Base-by-base conservation (phyloP, 2,113 vertebrate species). In the Tor tambroides region DNA sequence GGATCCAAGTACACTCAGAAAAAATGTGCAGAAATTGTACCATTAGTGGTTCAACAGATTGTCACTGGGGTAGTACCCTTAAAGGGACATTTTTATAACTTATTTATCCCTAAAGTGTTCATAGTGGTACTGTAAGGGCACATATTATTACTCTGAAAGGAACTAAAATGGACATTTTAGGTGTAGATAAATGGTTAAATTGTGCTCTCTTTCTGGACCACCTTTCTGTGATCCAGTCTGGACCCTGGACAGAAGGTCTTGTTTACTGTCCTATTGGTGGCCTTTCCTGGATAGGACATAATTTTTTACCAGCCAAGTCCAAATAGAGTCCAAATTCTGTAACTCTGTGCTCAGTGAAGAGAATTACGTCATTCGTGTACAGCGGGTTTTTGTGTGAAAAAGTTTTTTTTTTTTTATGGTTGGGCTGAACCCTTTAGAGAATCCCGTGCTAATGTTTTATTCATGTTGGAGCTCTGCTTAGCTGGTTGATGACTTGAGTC, bases 401-500 rank as follows among this genome's bases (percentile, higher is more conserved):
- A 83, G 67, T n/a, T n/a, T n/a, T n/a, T n/a, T n/a, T n/a, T n/a
- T n/a, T n/a, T n/a, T n/a, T n/a, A 41, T 61, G 80, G 32, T 21
- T 38, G 32, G 38, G 43, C 14, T 35, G 49, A 78, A 75, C 19
- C 35, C 51, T 35, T 30, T 28, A 38, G 76, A 79, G 14, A 35
- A 79, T 32, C 15, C 56, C 1, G 61, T 19, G 6, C 11, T 26
- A 67, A 41, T 85, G 56, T 54, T 79, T 85, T 79, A 78, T 69
- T 79, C 2, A 65, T 80, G 8, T 54, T 56, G 32, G 32, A 63
- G 54, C 72, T 30, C 54, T 43, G 6, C 35, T 32, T 19, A 21
- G 23, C 35, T n/a, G 38, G 30, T n/a, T 59, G 41, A 71, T 86
- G 28, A 75, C 56, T 85, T 82, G 5, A 72, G 35, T 86, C 65